These are phyloP conservation scores for Actias luna DNA, from an alignment of 2,888 invertebrate genomes.

Conservation along the genomic window DNA sequence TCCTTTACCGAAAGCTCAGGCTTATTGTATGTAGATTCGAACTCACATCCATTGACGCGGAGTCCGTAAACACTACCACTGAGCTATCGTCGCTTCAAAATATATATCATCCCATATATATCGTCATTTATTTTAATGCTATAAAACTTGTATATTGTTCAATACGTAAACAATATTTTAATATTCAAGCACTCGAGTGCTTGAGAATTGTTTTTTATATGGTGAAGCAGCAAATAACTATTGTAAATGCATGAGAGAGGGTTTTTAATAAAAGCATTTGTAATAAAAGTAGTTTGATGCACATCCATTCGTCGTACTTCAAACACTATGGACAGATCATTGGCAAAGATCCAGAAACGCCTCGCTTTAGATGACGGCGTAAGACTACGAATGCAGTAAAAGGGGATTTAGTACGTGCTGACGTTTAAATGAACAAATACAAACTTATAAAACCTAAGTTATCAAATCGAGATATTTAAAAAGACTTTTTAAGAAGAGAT, in stretches of 20 bases:
- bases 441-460: neutral
- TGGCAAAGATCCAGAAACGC: conserved; percentile 49
- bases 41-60: too few relatives aligned
- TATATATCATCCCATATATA: too few relatives aligned
- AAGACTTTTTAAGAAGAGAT: too few relatives aligned
- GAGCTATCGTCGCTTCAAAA: too few relatives aligned
- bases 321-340: conserved; percentile 51
- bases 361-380: conserved; percentile 31
- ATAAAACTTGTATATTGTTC: neutral
- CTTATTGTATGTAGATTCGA: too few relatives aligned
- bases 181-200: conserved; percentile 1
- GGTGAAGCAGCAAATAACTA: conserved; percentile 18
- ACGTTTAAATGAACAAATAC: conserved; percentile 5
- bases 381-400: conserved; percentile 18
- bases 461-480: neutral
- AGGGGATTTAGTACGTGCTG: conserved; percentile 8
- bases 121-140: too few relatives aligned
- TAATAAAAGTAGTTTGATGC: conserved; percentile 56
- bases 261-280: conserved; percentile 47
- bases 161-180: neutral
- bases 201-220: neutral
- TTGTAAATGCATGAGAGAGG: conserved; percentile 26
- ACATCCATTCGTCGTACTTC: conserved; percentile 44
- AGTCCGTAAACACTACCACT: too few relatives aligned
- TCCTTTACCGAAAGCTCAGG: too few relatives aligned